A percentile compares a stretch with the other conserved stretches of the same genome.
These are phyloP conservation scores for Apogon hyalosoma DNA, from an alignment of 2,797 vertebrate species.

Conservation along the genomic window DNA sequence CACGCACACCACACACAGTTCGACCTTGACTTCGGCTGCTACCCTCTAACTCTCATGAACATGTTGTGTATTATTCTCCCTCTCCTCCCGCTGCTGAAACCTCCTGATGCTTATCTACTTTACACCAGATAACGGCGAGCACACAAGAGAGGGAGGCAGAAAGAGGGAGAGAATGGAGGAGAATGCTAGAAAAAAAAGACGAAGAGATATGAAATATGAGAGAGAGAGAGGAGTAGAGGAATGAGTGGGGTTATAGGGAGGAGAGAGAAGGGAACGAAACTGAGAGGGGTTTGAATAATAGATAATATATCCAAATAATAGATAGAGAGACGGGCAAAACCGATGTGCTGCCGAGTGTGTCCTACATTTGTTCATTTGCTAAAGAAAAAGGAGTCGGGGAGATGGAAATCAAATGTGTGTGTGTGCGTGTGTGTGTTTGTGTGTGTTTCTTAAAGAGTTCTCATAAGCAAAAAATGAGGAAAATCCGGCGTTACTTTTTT, in stretches of 20 bases:
- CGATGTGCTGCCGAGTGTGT: conserved; percentile 48
- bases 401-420: conserved; percentile 34
- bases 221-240: conserved; percentile 13
- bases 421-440: conserved; percentile 3
- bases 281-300: conserved; percentile 65
- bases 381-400: conserved; percentile 22
- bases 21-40: conserved; percentile 75
- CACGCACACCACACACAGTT: conserved; percentile 35
- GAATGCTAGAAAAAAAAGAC: not conserved
- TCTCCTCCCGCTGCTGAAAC: conserved; percentile 55
- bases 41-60: conserved; percentile 67
- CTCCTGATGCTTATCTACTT: conserved; percentile 71
- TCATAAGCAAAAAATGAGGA: conserved; percentile 12
- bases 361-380: conserved; percentile 56
- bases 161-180: conserved; percentile 7
- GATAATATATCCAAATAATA: conserved; percentile 69
- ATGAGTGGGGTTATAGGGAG: conserved; percentile 15
- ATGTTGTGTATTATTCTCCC: conserved; percentile 68
- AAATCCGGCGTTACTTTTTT: not conserved
- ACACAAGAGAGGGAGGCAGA: conserved; percentile 20
- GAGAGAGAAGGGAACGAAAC: conserved; percentile 37
- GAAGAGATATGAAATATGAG: conserved; percentile 28
- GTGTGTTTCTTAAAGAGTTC: not conserved
- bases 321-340: conserved; percentile 39
- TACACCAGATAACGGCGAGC: conserved; percentile 62